These are phyloP conservation scores for Herpetotheres cachinnans DNA, from an alignment of 2,113 vertebrate species.

Conservation along the genomic window DNA sequence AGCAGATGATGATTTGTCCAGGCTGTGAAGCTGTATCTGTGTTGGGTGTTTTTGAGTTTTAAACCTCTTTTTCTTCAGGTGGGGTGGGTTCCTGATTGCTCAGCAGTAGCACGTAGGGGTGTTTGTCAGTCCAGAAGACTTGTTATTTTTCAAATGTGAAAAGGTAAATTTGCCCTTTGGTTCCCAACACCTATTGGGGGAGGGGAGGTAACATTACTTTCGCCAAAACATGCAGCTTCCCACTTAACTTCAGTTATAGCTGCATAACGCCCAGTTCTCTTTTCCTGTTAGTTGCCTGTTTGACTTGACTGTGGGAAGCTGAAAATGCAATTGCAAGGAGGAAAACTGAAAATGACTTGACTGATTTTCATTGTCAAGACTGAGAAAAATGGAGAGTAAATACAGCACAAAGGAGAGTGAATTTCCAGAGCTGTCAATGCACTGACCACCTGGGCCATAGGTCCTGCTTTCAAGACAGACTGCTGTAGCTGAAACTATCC, in stretches of 20 bases:
- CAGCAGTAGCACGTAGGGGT: neutral
- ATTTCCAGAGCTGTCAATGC: neutral
- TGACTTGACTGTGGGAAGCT: neutral
- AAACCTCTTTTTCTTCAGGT: neutral
- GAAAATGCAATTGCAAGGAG: neutral
- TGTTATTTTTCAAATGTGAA: neutral
- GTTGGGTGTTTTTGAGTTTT: neutral
- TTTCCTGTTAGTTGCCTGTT: neutral
- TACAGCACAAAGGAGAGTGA: neutral
- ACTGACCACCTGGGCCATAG: neutral
- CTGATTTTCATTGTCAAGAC: neutral
- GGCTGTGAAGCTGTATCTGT: neutral
- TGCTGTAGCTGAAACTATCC: neutral
- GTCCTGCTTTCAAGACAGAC: neutral
- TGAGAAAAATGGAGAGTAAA: neutral
- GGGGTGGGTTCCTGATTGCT: neutral
- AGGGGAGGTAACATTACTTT: neutral
- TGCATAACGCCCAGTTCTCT: neutral
- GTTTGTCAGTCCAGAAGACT: neutral
- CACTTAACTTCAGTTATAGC: neutral
- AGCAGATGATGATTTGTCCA: neutral
- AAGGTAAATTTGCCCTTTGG: neutral
- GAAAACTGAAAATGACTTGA: neutral
- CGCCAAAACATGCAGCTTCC: neutral
- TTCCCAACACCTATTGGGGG: neutral